Conservation (phyloP, 2,888 invertebrate species). For the Tetragonisca angustula region DNA sequence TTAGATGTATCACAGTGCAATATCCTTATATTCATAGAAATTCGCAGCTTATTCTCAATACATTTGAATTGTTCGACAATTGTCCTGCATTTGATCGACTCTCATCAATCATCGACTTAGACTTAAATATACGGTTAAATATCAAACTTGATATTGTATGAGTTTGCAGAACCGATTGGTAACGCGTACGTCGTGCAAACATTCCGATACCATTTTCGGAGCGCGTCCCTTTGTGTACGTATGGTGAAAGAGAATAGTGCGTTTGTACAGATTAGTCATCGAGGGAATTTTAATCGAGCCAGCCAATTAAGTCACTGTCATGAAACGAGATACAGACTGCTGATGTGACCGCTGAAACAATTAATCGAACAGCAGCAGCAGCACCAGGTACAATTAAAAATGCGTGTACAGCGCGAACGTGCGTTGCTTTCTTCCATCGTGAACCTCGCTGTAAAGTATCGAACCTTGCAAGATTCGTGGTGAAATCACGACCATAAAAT, state of each 20-base stretch:
- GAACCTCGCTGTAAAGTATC: not conserved
- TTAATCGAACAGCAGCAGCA: slow-evolving; percentile 27
- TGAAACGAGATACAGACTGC: slow-evolving; percentile 41
- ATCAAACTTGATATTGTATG: not conserved
- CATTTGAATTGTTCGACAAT: no score
- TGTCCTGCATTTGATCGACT: no score
- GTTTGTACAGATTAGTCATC: slow-evolving; percentile 58
- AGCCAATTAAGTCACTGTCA: slow-evolving; percentile 55
- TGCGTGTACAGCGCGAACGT: slow-evolving; percentile 17
- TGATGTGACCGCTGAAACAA: slow-evolving; percentile 39
- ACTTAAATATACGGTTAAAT: not conserved
- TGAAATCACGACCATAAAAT: not conserved
- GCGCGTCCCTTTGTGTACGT: slow-evolving; percentile 36
- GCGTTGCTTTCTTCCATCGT: not conserved
- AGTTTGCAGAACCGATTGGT: not conserved
- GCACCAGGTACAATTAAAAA: slow-evolving; percentile 22
- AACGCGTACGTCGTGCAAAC: slow-evolving; percentile 11
- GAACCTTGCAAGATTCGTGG: not conserved
- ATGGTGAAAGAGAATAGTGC: slow-evolving; percentile 53
- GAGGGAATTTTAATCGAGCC: slow-evolving; percentile 57
- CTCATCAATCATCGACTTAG: no score
- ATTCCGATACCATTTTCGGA: slow-evolving; percentile 62
- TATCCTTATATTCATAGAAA: no score
- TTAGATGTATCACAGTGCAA: no score
- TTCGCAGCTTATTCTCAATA: no score